Evolutionary conservation across 2,113 vertebrate genomes (phyloP).

Genomic region (Collichthys lucidus): DNA sequence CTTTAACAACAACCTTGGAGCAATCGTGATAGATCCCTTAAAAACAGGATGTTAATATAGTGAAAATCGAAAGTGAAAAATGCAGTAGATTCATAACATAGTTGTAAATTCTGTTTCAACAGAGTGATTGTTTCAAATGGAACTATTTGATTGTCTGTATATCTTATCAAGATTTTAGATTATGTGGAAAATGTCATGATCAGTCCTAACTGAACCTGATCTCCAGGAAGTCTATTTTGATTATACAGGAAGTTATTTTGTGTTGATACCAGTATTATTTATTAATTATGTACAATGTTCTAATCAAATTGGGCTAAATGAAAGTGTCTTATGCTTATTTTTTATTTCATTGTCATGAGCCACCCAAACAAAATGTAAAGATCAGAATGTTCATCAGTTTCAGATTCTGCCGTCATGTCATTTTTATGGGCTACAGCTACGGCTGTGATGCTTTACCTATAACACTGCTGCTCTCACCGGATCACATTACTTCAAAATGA

Average conservation of each 20-base stretch:
- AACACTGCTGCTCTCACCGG: conserved; percentile 23
- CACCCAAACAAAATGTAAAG: neutral
- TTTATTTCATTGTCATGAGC: neutral
- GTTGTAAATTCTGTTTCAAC: neutral
- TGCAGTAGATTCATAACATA: neutral
- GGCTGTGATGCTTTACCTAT: conserved; percentile 12
- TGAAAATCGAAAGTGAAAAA: neutral
- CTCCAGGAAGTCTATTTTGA: neutral
- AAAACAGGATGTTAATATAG: neutral
- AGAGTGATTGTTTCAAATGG: neutral
- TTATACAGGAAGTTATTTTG: neutral
- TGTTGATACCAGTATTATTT: neutral
- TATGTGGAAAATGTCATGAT: neutral
- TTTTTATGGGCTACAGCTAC: conserved; percentile 36
- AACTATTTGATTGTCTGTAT: neutral
- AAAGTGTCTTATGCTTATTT: neutral
- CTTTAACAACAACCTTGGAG: conserved; percentile 89
- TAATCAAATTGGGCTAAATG: neutral
- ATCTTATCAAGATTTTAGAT: neutral
- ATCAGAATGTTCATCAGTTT: neutral
- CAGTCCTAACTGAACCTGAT: neutral
- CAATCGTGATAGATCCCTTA: conserved; percentile 83
- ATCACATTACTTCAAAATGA: conserved; percentile 1
- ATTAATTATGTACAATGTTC: neutral
- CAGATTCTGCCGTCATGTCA: neutral